phyloP scores from a whole-genome alignment of 2,113 vertebrate genomes.

The Myotis davidii region DNA sequence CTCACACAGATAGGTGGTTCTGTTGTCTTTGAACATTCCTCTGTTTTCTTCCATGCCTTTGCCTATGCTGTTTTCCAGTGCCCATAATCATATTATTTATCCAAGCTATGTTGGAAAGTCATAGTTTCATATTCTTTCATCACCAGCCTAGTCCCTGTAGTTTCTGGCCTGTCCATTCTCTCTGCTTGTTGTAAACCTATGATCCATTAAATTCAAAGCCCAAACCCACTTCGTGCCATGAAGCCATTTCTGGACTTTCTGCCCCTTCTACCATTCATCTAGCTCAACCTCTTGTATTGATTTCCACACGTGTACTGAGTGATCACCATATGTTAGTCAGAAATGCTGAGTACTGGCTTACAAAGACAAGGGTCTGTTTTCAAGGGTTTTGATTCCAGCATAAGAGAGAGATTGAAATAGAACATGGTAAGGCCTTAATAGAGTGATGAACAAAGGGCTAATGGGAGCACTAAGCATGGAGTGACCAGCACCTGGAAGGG shows the following conservation, averaged over 20 bases:
- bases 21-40: neutral
- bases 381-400: neutral
- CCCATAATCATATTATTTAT: too few relatives aligned
- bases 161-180: neutral
- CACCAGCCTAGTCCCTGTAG: neutral
- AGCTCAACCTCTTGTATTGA: neutral
- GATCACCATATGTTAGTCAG: neutral
- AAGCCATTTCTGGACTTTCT: neutral
- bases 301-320: neutral
- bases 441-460: neutral
- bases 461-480: neutral
- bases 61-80: neutral
- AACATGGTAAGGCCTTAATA: neutral
- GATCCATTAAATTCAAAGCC: neutral
- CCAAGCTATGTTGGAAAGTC: too few relatives aligned
- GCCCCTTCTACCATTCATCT: neutral
- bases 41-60: neutral
- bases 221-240: neutral
- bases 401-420: neutral
- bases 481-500: neutral
- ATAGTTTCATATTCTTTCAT: too few relatives aligned
- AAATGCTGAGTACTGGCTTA: neutral
- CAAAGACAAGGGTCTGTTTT: neutral
- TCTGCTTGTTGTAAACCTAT: neutral
- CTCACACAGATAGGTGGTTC: neutral